Percentiles rank a stretch among this genome's conserved stretches.
Conservation (phyloP, 2,113 vertebrate genomes). For the Chamaea fasciata region DNA sequence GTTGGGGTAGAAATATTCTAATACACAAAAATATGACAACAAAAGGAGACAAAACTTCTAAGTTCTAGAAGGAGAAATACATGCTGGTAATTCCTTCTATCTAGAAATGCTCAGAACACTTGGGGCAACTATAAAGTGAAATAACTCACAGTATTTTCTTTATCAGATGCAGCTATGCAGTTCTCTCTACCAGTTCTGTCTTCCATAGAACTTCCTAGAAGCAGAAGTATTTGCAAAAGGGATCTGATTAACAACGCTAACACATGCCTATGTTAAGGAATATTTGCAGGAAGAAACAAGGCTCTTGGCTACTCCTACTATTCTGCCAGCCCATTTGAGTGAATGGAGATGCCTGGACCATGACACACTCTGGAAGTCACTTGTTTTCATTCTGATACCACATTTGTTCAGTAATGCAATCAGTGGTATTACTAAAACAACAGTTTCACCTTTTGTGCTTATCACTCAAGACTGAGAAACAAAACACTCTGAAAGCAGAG, state of each 20-base stretch:
- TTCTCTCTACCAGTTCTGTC: not conserved
- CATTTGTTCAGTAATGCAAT: not conserved
- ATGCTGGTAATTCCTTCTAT: not conserved
- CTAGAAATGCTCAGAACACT: not conserved
- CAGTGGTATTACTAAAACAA: not conserved
- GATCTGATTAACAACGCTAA: not conserved
- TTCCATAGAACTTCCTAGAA: slow-evolving; percentile 55
- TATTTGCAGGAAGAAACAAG: not conserved
- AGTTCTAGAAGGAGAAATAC: not conserved
- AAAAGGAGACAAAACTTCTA: not conserved
- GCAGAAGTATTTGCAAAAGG: slow-evolving; percentile 22
- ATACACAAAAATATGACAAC: not conserved
- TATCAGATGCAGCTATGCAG: not conserved
- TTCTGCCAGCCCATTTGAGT: not conserved
- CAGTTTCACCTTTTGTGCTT: not conserved
- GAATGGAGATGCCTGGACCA: not conserved
- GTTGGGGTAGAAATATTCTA: not conserved
- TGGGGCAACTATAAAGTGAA: not conserved
- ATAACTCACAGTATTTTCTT: slow-evolving; percentile 63
- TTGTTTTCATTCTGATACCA: not conserved
- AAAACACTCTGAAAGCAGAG: not conserved
- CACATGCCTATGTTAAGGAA: not conserved
- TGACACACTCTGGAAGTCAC: not conserved
- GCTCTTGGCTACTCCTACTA: not conserved
- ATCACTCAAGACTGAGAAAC: not conserved